Evolutionary conservation across 2,888 invertebrate genomes (phyloP), one percentile per base, ranked within the genome.

Genomic region (Sarcophaga variegata): DNA sequence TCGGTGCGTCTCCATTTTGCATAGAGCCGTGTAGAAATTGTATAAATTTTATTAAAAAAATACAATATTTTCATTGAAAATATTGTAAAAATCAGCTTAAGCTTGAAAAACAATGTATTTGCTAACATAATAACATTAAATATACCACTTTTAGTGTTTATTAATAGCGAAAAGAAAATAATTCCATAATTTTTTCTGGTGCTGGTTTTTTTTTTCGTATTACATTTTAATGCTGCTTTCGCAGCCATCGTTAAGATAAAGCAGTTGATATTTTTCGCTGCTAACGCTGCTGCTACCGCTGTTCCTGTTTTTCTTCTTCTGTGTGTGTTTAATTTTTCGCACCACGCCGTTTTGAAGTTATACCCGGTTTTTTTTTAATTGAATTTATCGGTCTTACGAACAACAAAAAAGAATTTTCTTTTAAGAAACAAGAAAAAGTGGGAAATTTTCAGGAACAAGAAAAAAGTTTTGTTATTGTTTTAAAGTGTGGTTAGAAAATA

Each of bases 1-100:
- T 90, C 89, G 88, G 85, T 90, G 90, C 88, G 88, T 90, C 90
- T 90, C 90, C 90, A 90, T 90, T 90, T 90, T 90, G 90, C 90
- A 89, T 84, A 89, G 87, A 87, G 89, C 90, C 89, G 89, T 89
- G 89, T 90, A 89, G 89, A 89, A 88, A 74, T 87, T 82, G 82
- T 84, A 59, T 81, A 77, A 88, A 80, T 67, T 83, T 83, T 76
- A 67, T 72, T 63, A 45, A 62, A 86, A 49, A 85, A 76, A 70
- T 63, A 81, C 77, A 81, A 83, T 79, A 85, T 81, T 83, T 59
- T 72, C n/a, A 45, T 60, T 60, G 22, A 83, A 88, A 78, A 81
- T 86, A 78, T 86, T 85, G 74, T 75, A 64, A 54, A 64, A 70
- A 71, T n/a, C 45, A 71, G 76, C 45, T 27, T 63, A 80, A 49